phyloP scores from a whole-genome alignment of 2,113 vertebrate species.

The Perca fluviatilis region DNA sequence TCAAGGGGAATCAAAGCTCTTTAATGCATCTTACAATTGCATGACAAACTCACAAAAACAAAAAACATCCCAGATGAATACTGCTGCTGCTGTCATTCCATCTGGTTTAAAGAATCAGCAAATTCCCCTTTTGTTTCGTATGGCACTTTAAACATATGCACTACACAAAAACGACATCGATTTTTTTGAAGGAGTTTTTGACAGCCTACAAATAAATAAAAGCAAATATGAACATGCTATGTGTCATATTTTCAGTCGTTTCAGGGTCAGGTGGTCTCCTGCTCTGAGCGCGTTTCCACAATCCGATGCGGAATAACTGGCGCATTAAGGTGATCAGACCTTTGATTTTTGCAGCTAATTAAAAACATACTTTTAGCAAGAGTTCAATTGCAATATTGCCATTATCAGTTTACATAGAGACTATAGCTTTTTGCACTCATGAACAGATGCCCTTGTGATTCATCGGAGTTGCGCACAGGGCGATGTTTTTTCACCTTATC shows the following conservation, averaged over 20 bases:
- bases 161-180: not conserved
- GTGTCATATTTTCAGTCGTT: constrained; percentile 16
- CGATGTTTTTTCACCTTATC: constrained; percentile 5
- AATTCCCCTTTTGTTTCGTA: not conserved
- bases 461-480: not conserved
- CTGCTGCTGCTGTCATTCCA: not conserved
- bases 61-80: not conserved
- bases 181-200: not conserved
- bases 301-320: not conserved
- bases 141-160: not conserved
- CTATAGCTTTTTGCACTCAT: not conserved
- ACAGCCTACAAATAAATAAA: not conserved
- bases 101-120: not conserved
- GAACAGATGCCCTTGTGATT: constrained; percentile 4
- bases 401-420: not conserved
- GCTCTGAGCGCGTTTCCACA: constrained; percentile 7
- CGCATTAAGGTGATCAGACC: constrained; percentile 16
- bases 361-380: not conserved
- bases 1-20: not conserved
- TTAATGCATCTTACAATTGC: not conserved
- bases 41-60: constrained; percentile 15
- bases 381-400: not conserved
- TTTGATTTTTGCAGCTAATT: not conserved
- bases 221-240: not conserved
- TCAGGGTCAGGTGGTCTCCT: constrained; percentile 16